Base-by-base conservation (phyloP, 2,888 invertebrate species). In the Scaptomyza parva region DNA sequence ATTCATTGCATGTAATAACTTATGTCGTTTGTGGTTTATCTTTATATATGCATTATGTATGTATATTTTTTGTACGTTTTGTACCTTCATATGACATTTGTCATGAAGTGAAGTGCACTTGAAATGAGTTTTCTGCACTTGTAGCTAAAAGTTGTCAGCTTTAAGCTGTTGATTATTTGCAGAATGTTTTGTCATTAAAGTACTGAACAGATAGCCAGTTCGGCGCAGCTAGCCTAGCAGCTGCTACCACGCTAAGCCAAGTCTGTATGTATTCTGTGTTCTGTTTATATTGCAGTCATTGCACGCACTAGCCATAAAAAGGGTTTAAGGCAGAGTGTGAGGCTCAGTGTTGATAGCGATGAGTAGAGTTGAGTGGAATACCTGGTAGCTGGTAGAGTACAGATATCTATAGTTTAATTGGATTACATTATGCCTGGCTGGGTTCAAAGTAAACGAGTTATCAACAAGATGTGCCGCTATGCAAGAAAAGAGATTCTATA, bases 341-440 rank as follows among this genome's bases (percentile, higher is more conserved):
- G n/a, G 9, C 20, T 35, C 44, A 61, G 48, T n/a, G 41, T 33
- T 33, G n/a, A 43, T 51, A 40, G 47, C 11, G 52, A 33, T 12
- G 5, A n/a, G 24, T 7, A 28, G 9, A 28, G 11, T 7, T 33
- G 37, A 47, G 30, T 14, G 28, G 20, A 9, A 20, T 30, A n/a
- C n/a, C n/a, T n/a, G n/a, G 24, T 30, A 18, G 9, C 11, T 12
- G 2, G 12, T 9, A 22, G 6, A 12, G 67, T 76, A 68, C 64
- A 81, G 86, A 78, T 76, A 74, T 76, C 76, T 68, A 72, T 71
- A 74, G 63, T 73, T 83, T 81, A 88, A 89, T 89, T 89, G 81
- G 89, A 88, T 87, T 89, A 86, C 74, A 78, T 73, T 73, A 75
- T 78, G 88, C 76, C 67, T 70, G 69, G 70, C 65, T 83, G 83